phyloP scores from a whole-genome alignment of 2,888 invertebrate genomes.

The Watsonalla binaria region DNA sequence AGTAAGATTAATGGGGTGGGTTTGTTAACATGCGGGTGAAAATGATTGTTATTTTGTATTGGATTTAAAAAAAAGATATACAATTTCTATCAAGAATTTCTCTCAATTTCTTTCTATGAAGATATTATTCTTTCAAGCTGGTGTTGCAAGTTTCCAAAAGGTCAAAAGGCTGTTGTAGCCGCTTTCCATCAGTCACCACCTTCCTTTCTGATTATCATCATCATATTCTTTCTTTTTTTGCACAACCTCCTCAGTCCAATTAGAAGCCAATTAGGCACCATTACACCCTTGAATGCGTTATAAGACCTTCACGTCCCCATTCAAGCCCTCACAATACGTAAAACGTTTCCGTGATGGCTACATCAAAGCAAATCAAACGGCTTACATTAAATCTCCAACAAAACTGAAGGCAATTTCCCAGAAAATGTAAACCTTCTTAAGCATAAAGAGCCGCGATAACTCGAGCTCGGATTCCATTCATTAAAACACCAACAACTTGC shows the following conservation, averaged over 20 bases:
- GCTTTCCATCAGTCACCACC: too few species aligned
- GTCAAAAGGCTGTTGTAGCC: too few species aligned
- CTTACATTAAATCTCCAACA: background rate
- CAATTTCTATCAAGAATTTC: too few species aligned
- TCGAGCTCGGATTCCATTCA: constrained; percentile 34
- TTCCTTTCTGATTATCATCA: too few species aligned
- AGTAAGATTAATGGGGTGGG: background rate
- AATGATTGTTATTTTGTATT: too few species aligned
- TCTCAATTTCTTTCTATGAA: too few species aligned
- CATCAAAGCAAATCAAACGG: background rate
- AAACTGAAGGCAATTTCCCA: background rate
- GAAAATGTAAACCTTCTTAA: constrained; percentile 1
- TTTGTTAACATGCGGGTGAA: background rate
- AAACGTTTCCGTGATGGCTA: background rate
- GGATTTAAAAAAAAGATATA: too few species aligned
- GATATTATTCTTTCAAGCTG: too few species aligned
- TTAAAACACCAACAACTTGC: constrained; percentile 38
- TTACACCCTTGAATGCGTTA: background rate
- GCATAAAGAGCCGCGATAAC: constrained; percentile 1
- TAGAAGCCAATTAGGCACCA: background rate
- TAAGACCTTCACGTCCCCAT: background rate
- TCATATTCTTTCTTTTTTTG: too few species aligned
- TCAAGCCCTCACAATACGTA: background rate
- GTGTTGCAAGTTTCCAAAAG: too few species aligned
- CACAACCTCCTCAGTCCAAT: background rate